These are phyloP conservation scores for Pollenia amentaria DNA, from an alignment of 2,888 invertebrate species.

Conservation along the genomic window DNA sequence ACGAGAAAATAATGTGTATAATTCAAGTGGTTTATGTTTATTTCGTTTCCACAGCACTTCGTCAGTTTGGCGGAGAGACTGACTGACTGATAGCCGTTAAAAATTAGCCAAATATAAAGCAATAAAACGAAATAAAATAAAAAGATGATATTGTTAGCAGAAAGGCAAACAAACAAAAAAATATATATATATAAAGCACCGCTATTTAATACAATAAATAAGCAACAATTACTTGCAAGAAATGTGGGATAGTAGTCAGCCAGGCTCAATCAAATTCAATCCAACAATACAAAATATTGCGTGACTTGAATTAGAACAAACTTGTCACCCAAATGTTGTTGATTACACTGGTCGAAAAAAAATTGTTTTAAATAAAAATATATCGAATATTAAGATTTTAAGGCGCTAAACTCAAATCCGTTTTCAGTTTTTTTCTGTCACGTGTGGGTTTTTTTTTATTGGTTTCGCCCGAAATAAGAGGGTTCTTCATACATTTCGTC, in stretches of 20 bases:
- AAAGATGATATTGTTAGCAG: constrained; percentile 38
- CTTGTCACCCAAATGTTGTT: constrained; percentile 41
- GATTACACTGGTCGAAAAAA: background rate
- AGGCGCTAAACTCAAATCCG: no score
- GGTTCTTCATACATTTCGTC: no score
- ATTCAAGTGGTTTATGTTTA: constrained; percentile 56
- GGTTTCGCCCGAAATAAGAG: no score
- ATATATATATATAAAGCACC: constrained; percentile 12
- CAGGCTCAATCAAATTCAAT: constrained; percentile 58
- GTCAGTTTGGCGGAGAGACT: background rate
- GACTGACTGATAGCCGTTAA: constrained; percentile 19
- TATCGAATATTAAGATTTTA: no score
- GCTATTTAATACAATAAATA: constrained; percentile 22
- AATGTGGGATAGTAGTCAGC: constrained; percentile 55
- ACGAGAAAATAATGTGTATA: constrained; percentile 57
- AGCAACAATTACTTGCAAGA: constrained; percentile 24
- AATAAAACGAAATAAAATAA: constrained; percentile 48
- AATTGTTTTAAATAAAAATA: no score
- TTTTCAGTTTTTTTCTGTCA: no score
- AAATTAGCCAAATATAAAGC: constrained; percentile 57
- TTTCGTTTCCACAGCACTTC: constrained; percentile 34
- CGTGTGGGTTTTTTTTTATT: no score
- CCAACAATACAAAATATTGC: constrained; percentile 62
- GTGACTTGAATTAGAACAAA: constrained; percentile 76
- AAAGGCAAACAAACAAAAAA: constrained; percentile 4